Evolutionary conservation across 2,797 vertebrate species (phyloP).

Genomic region (Myotis planiceps): DNA sequence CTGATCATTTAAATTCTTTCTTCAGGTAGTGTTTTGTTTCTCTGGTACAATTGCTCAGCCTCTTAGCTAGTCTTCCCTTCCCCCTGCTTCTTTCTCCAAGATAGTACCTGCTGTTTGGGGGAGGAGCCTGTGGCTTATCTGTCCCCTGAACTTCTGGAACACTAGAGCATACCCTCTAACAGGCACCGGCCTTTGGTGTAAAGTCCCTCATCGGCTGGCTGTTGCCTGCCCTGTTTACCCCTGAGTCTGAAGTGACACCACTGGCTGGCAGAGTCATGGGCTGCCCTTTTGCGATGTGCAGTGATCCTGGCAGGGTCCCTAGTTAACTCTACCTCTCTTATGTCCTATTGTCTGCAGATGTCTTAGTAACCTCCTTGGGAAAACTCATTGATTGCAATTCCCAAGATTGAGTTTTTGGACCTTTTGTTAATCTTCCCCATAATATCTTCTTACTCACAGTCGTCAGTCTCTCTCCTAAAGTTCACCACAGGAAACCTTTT

Average conservation of each 20-base stretch:
- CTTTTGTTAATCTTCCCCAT: not conserved
- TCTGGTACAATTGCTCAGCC: not conserved
- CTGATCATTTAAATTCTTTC: not conserved
- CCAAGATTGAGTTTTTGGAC: not conserved
- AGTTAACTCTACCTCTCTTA: not conserved
- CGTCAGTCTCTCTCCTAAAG: not conserved
- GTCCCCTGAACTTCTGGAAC: not conserved
- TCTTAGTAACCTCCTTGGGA: not conserved
- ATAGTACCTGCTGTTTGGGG: not conserved
- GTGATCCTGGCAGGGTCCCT: rapidly evolving
- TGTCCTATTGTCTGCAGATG: not conserved
- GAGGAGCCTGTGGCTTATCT: not conserved
- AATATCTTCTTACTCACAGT: not conserved
- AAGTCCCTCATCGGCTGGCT: not conserved
- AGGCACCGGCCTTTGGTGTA: not conserved
- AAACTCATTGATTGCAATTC: not conserved
- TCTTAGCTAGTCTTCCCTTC: not conserved
- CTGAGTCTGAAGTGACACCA: not conserved
- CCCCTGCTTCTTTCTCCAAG: not conserved
- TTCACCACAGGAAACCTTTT: not conserved
- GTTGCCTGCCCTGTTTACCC: not conserved
- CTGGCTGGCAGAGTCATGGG: too few species aligned
- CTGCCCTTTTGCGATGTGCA: not conserved
- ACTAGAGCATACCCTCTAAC: not conserved
- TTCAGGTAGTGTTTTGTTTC: not conserved